Conservation (phyloP, 2,888 invertebrate species). For the Strigamia maritima region DNA sequence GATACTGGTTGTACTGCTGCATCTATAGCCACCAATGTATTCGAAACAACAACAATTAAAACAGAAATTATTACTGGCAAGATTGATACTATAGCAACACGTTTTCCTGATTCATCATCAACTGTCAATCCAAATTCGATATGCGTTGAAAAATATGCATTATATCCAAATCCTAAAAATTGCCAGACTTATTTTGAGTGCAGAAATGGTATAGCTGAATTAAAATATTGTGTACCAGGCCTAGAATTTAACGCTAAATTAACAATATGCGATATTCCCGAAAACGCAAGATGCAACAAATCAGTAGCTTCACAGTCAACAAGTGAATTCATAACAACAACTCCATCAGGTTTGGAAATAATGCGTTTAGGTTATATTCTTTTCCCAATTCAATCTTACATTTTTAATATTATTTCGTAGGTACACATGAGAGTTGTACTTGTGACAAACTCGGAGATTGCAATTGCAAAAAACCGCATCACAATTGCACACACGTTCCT, state of each 20-base stretch:
- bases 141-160: neutral
- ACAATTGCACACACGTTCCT: neutral
- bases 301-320: neutral
- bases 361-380: neutral
- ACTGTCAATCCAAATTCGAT: neutral
- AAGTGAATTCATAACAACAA: neutral
- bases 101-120: too few relatives aligned
- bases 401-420: too few relatives aligned
- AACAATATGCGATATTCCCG: conserved; percentile 44
- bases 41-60: neutral
- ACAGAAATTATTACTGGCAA: neutral
- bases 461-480: neutral
- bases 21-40: neutral
- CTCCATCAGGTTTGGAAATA: neutral
- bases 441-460: neutral
- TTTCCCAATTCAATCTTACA: too few relatives aligned
- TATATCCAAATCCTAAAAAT: neutral
- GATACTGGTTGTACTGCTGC: conserved; percentile 39
- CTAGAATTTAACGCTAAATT: conserved; percentile 59
- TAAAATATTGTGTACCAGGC: conserved; percentile 60
- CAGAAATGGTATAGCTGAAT: conserved; percentile 40
- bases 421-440: neutral
- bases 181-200: neutral
- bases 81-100: neutral
- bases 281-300: neutral